phyloP scores from a whole-genome alignment of 2,113 vertebrate genomes.

The Microtus montanus region DNA sequence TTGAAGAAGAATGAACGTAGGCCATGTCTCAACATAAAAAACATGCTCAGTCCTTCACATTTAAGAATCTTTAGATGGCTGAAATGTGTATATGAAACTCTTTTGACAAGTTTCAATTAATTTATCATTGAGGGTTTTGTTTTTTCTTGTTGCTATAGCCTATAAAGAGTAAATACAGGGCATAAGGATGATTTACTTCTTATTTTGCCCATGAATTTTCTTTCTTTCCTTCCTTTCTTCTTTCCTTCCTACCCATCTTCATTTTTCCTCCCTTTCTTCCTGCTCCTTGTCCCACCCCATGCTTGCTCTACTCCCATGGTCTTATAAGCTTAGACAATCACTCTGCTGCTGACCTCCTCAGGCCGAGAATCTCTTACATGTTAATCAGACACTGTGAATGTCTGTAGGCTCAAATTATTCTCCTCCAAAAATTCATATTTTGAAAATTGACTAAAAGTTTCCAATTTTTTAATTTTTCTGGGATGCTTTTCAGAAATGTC shows the following conservation, averaged over 20 bases:
- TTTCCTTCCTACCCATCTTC: neutral
- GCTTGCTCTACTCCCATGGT: too few species aligned
- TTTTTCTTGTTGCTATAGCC: neutral
- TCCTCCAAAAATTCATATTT: slow-evolving; percentile 26
- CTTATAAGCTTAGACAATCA: neutral
- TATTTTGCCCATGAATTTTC: neutral
- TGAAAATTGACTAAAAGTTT: neutral
- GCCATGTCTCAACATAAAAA: neutral
- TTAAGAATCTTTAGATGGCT: neutral
- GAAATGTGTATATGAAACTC: neutral
- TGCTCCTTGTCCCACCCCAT: neutral
- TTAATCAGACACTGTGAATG: neutral
- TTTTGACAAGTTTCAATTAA: neutral
- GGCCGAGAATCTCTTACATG: neutral
- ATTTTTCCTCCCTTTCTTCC: neutral
- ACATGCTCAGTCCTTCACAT: neutral
- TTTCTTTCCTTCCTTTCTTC: neutral
- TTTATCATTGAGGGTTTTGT: neutral
- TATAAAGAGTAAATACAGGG: neutral
- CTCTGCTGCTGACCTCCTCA: too few species aligned
- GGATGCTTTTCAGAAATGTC: neutral
- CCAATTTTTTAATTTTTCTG: neutral
- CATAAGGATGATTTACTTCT: neutral
- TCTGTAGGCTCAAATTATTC: neutral
- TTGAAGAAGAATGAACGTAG: neutral